Evolutionary conservation across 2,797 vertebrate genomes (phyloP).

Genomic region (Danio jaintianensis): DNA sequence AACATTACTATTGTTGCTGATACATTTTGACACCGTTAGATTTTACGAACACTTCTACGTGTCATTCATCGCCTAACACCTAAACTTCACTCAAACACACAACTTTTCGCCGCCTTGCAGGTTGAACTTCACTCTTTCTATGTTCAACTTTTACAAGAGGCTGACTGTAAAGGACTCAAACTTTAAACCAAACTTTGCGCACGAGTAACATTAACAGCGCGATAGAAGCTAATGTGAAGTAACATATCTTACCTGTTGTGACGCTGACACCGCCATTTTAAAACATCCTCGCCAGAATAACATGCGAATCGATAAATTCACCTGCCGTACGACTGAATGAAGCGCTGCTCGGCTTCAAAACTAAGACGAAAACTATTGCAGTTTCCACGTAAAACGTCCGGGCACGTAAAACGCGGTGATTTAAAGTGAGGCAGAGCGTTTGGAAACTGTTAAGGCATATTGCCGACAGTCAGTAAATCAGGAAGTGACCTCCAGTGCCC

Average conservation of each 20-base stretch:
- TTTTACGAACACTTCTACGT: not conserved
- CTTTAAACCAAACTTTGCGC: not conserved
- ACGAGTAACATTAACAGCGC: not conserved
- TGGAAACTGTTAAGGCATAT: conserved; percentile 28
- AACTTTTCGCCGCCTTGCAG: conserved; percentile 9
- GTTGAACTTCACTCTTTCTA: not conserved
- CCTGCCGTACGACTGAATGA: conserved; percentile 66
- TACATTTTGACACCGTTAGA: not conserved
- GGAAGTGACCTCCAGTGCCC: conserved; percentile 47
- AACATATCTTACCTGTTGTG: conserved; percentile 72
- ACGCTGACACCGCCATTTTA: conserved; percentile 86
- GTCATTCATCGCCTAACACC: not conserved
- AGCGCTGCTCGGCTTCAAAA: not conserved
- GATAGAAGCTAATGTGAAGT: not conserved
- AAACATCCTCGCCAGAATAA: conserved; percentile 75
- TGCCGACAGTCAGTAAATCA: conserved; percentile 37
- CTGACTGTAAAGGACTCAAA: not conserved
- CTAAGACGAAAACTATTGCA: not conserved
- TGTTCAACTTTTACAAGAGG: not conserved
- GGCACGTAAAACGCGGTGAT: not conserved
- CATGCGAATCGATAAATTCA: conserved; percentile 71
- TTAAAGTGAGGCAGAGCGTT: conserved; percentile 17
- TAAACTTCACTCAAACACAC: not conserved
- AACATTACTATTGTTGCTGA: not conserved
- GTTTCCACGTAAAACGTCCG: not conserved